Conservation (phyloP, 1,140 invertebrate species). For the Achroia grisella region DNA sequence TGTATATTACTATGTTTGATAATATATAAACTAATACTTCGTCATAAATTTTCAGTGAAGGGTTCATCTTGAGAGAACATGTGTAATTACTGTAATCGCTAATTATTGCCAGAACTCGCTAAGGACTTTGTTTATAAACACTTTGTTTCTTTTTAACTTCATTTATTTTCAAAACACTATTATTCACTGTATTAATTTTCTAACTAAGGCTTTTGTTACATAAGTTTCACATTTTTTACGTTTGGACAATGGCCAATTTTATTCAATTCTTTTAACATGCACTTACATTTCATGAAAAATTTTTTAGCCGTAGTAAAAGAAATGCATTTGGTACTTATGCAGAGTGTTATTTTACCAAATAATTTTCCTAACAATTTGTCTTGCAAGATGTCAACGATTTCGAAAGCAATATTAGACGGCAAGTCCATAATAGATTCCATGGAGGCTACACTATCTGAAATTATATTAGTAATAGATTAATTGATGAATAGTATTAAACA, state of each 20-base stretch:
- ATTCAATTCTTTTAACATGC: slow-evolving; percentile 42
- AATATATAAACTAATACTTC: no score
- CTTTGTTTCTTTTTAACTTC: slow-evolving; percentile 13
- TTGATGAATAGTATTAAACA: no score
- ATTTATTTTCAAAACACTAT: slow-evolving; percentile 1
- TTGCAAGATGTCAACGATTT: slow-evolving; percentile 55
- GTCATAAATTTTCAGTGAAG: no score
- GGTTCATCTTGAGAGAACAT: no score
- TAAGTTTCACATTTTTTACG: slow-evolving; percentile 34
- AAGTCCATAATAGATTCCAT: slow-evolving; percentile 54
- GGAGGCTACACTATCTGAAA: slow-evolving; percentile 49
- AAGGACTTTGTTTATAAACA: background rate
- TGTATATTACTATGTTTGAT: no score
- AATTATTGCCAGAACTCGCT: background rate
- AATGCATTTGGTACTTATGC: slow-evolving; percentile 48
- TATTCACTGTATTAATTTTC: no score
- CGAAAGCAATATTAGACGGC: slow-evolving; percentile 47
- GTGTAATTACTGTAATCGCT: background rate
- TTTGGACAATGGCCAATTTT: slow-evolving; percentile 42
- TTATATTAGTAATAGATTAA: background rate
- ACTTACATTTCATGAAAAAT: slow-evolving; percentile 46
- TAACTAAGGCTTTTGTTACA: slow-evolving; percentile 4
- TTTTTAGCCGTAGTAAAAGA: slow-evolving; percentile 47
- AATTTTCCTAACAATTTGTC: slow-evolving; percentile 51
- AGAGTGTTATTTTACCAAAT: slow-evolving; percentile 57